Evolutionary conservation across 2,113 vertebrate species (phyloP).

Genomic region (Rutilus rutilus): DNA sequence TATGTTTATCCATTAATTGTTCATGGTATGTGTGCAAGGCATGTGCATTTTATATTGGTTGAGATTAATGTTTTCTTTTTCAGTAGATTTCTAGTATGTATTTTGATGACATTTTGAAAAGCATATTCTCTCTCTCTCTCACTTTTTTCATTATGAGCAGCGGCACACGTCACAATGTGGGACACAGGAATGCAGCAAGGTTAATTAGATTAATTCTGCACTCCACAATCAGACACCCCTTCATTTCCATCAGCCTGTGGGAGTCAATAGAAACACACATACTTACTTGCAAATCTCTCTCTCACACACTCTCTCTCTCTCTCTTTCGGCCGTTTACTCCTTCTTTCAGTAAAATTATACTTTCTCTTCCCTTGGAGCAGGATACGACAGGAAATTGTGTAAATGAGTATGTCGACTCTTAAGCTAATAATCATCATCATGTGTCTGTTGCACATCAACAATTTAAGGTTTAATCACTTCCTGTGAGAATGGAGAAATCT

Average conservation of each 20-base stretch:
- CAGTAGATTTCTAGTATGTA: not conserved
- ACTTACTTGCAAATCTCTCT: not conserved
- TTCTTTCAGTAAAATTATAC: not conserved
- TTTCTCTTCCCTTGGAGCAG: not conserved
- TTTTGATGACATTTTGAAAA: not conserved
- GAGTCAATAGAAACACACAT: not conserved
- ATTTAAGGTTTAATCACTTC: not conserved
- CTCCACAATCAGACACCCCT: conserved; percentile 22
- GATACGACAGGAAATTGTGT: not conserved
- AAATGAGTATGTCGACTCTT: not conserved
- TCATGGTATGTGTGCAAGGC: not conserved
- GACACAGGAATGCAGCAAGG: conserved; percentile 29
- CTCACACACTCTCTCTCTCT: no score
- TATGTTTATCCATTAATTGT: no score
- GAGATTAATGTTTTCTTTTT: not conserved
- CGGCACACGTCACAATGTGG: conserved; percentile 12
- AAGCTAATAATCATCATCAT: not conserved
- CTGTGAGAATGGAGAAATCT: not conserved
- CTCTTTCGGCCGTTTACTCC: not conserved
- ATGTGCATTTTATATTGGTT: not conserved
- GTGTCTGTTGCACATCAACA: not conserved
- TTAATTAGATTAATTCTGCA: conserved; percentile 48
- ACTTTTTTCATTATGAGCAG: not conserved
- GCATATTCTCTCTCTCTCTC: not conserved
- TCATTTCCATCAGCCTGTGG: conserved; percentile 11